Evolutionary conservation across 2,797 vertebrate genomes (phyloP).

Genomic region (Sorex maritimensis): DNA sequence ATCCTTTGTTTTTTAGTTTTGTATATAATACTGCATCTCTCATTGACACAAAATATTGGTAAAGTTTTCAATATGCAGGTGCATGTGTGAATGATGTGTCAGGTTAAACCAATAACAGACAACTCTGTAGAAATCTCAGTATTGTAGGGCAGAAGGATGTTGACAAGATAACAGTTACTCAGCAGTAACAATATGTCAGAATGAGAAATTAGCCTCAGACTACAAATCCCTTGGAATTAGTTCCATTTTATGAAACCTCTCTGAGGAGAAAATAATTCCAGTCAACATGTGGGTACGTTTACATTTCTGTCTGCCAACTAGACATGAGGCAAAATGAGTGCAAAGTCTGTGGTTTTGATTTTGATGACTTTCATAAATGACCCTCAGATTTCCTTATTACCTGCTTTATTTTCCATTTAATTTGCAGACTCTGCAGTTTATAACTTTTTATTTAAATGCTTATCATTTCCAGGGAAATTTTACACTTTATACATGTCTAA

Average conservation of each 20-base stretch:
- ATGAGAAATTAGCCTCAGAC: slow-evolving; percentile 18
- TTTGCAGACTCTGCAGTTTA: slow-evolving; percentile 63
- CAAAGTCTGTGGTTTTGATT: slow-evolving; percentile 49
- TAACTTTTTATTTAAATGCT: slow-evolving; percentile 62
- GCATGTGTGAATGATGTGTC: not conserved
- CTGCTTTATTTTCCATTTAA: slow-evolving; percentile 65
- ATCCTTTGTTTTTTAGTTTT: slow-evolving; percentile 15
- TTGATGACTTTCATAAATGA: not conserved
- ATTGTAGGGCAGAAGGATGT: not conserved
- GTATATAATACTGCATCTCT: not conserved
- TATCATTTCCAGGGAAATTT: slow-evolving; percentile 77
- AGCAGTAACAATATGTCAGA: not conserved
- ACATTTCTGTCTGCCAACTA: slow-evolving; percentile 69
- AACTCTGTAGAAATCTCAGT: not conserved
- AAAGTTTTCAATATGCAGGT: not conserved
- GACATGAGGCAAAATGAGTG: slow-evolving; percentile 60
- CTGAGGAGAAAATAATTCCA: slow-evolving; percentile 18
- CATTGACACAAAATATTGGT: not conserved
- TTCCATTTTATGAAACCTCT: slow-evolving; percentile 37
- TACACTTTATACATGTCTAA: slow-evolving; percentile 71
- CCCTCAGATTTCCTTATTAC: slow-evolving; percentile 60
- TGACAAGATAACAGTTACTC: not conserved
- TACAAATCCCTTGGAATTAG: not conserved
- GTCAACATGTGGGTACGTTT: slow-evolving; percentile 60
- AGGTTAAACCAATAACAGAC: slow-evolving; percentile 5